Evolutionary conservation across 2,797 vertebrate genomes (phyloP).

Genomic region (Leptoclinus maculatus): DNA sequence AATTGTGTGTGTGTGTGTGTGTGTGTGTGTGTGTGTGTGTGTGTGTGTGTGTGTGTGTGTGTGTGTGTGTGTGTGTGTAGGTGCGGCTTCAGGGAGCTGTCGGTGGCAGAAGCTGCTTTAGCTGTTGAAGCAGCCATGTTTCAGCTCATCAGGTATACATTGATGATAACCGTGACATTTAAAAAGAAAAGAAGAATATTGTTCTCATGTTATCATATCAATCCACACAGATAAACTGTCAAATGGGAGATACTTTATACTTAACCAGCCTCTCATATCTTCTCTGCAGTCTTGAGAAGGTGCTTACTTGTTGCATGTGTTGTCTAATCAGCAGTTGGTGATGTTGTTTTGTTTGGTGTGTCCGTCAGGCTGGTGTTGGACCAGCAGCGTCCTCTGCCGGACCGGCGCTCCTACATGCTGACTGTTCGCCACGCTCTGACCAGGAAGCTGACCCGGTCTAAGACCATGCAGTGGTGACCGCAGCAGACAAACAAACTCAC

Average conservation of each 20-base stretch:
- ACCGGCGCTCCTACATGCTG: slow-evolving; percentile 82
- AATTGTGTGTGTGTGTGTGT: background rate
- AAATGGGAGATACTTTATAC: background rate
- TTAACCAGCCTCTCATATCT: background rate
- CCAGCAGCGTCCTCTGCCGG: slow-evolving; percentile 77
- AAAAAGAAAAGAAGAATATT: background rate
- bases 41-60: slow-evolving; percentile 4
- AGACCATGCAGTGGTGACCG: slow-evolving; percentile 86
- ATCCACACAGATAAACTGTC: background rate
- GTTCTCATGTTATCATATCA: background rate
- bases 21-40: slow-evolving; percentile 7
- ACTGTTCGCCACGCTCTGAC: slow-evolving; percentile 81
- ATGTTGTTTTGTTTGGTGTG: background rate
- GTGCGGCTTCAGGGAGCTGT: slow-evolving; percentile 82
- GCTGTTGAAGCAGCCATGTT: slow-evolving; percentile 76
- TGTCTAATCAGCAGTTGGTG: background rate
- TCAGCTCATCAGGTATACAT: slow-evolving; percentile 73
- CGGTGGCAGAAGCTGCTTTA: slow-evolving; percentile 77
- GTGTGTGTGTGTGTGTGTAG: slow-evolving; percentile 55
- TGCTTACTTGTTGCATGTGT: background rate
- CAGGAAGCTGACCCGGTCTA: slow-evolving; percentile 82
- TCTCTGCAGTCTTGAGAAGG: background rate
- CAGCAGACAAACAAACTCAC: background rate
- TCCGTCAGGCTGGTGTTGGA: slow-evolving; percentile 76
- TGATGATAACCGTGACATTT: too few relatives aligned